Base-by-base conservation (phyloP, 2,888 invertebrate genomes). In the Luperina testacea region DNA sequence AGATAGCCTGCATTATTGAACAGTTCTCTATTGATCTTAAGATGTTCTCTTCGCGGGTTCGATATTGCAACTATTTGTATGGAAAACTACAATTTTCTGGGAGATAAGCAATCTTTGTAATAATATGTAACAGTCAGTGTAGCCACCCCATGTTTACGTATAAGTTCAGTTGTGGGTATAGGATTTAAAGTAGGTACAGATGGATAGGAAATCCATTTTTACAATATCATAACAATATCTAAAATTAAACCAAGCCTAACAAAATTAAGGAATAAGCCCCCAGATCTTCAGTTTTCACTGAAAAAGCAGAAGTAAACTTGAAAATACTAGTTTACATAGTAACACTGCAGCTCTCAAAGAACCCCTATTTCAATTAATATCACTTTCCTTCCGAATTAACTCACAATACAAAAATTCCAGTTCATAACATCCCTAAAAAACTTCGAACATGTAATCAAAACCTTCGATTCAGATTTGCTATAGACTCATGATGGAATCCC, bases 401-500 rank as follows among this genome's bases (percentile, higher is more conserved):
- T 48, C 45, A n/a, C 24, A 69, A 63, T 17, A 51, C 48, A 45
- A 70, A 42, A 38, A 17, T 59, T 38, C 24, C 27, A 57, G 20
- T 67, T 59, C 17, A 38, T 2, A 59, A 27, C 69, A 48, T 71
- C 59, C 45, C 17, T 20, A 77, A 67, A 32, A 53, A 70, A 69
- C 64, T 78, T 24, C 48, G 3, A 69, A 64, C 17, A 63, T 78
- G 59, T 72, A 78, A 83, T 78, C 72, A 61, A 78, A 73, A 72
- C 51, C 45, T 82, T 83, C 32, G 59, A 70, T 78, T 65, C 17
- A 27, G 53, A 61, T 82, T 71, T 71, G 45, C 59, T 48, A n/a
- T n/a, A 38, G 59, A 78, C 78, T 78, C 61, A 61, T 72, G 65
- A 85, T 63, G 72, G 72, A 88, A 76, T 68, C n/a, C 72, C 57